Percentiles rank a stretch among this genome's conserved stretches.
These are phyloP conservation scores for Hololepta plana DNA, from an alignment of 2,888 invertebrate species.

Conservation along the genomic window DNA sequence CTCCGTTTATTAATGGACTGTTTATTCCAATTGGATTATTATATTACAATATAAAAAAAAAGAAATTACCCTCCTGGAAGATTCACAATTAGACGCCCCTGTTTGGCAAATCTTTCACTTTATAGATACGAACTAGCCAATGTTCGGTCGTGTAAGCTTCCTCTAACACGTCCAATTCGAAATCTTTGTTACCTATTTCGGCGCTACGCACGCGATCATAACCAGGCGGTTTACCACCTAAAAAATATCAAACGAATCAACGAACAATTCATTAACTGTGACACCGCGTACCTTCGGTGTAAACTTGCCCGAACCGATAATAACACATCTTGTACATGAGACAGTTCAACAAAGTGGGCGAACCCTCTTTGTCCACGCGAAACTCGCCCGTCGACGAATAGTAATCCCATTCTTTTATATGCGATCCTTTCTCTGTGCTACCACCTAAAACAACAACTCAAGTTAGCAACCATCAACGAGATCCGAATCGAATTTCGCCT, in stretches of 20 bases:
- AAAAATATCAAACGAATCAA: constrained; percentile 8
- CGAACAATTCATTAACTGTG: constrained; percentile 1
- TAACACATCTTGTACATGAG: constrained; percentile 99
- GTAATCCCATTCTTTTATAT: constrained; percentile 93
- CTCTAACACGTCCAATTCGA: constrained; percentile 93
- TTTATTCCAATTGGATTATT: no score
- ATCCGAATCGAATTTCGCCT: constrained; percentile 19
- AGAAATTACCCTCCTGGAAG: no score
- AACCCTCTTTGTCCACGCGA: constrained; percentile 87
- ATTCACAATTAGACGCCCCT: constrained; percentile 50
- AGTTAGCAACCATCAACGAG: constrained; percentile 20
- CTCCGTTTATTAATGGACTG: no score
- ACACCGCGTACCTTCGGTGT: constrained; percentile 70
- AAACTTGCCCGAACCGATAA: constrained; percentile 91
- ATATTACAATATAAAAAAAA: neutral
- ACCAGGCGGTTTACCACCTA: constrained; percentile 76
- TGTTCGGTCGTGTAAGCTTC: constrained; percentile 99
- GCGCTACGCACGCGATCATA: constrained; percentile 90
- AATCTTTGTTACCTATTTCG: constrained; percentile 98
- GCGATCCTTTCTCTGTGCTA: constrained; percentile 83
- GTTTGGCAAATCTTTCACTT: constrained; percentile 89
- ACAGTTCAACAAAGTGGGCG: constrained; percentile 80
- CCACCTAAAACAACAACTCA: constrained; percentile 40
- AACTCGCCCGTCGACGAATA: constrained; percentile 94
- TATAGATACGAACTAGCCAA: constrained; percentile 96